Conservation (phyloP, 2,888 invertebrate species). For the Stenurella melanura region DNA sequence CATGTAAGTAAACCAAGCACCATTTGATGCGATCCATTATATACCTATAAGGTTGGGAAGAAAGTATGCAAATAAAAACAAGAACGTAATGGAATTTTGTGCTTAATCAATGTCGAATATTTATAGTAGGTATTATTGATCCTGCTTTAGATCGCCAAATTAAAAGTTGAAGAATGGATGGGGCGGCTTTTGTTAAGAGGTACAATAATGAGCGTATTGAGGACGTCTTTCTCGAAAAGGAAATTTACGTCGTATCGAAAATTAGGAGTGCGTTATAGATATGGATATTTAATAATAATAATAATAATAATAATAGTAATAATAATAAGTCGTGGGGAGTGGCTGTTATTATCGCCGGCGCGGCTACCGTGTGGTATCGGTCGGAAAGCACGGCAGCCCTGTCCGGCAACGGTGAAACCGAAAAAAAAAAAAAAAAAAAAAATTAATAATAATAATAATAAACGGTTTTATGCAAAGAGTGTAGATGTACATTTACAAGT, state of each 20-base stretch:
- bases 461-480: too few relatives aligned
- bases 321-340: too few relatives aligned
- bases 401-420: too few relatives aligned
- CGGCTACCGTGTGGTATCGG: too few relatives aligned
- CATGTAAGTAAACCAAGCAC: neutral
- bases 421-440: too few relatives aligned
- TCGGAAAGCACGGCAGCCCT: too few relatives aligned
- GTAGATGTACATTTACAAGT: too few relatives aligned
- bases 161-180: neutral
- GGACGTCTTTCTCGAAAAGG: neutral
- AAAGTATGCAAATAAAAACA: conserved; percentile 7
- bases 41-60: neutral
- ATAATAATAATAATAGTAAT: too few relatives aligned
- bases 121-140: neutral
- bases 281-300: too few relatives aligned
- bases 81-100: neutral
- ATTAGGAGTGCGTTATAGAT: too few relatives aligned
- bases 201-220: neutral
- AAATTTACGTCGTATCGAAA: neutral
- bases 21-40: neutral
- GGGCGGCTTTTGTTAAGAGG: neutral
- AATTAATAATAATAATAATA: too few relatives aligned
- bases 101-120: conserved; percentile 4
- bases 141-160: neutral
- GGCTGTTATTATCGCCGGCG: too few relatives aligned